Conservation (phyloP, 2,113 vertebrate genomes). For the Lycaon pictus region DNA sequence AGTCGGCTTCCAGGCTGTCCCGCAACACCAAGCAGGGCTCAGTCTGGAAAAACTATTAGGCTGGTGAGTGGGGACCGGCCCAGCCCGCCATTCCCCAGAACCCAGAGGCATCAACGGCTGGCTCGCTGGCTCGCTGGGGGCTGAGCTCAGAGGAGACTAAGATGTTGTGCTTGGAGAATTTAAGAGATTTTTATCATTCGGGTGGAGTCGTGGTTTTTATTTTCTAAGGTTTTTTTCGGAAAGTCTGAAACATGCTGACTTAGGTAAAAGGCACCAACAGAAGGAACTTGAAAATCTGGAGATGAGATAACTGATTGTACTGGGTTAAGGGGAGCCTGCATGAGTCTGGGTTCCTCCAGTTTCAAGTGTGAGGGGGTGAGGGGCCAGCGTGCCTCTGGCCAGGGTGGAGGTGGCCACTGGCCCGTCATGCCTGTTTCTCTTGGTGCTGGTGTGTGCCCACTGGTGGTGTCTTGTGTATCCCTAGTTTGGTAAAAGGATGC, state of each 20-base stretch:
- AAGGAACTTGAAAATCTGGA: constrained; percentile 85
- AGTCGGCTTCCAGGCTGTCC: background rate
- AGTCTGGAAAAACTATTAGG: constrained; percentile 78
- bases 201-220: constrained; percentile 83
- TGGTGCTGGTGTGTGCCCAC: background rate
- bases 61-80: constrained; percentile 66
- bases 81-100: constrained; percentile 38
- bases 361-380: background rate
- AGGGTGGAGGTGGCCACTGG: background rate
- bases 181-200: constrained; percentile 86
- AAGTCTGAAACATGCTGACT: constrained; percentile 83
- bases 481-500: background rate
- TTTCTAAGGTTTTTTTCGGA: constrained; percentile 26
- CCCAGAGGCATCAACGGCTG: background rate
- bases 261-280: constrained; percentile 77
- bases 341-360: background rate
- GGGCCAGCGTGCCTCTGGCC: background rate
- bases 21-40: background rate
- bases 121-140: background rate
- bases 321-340: constrained; percentile 55
- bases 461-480: background rate
- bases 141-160: constrained; percentile 73
- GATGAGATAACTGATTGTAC: constrained; percentile 79
- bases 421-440: background rate
- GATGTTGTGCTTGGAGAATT: constrained; percentile 83